Conservation (phyloP, 2,888 invertebrate genomes). For the Phymatocera aterrima region DNA sequence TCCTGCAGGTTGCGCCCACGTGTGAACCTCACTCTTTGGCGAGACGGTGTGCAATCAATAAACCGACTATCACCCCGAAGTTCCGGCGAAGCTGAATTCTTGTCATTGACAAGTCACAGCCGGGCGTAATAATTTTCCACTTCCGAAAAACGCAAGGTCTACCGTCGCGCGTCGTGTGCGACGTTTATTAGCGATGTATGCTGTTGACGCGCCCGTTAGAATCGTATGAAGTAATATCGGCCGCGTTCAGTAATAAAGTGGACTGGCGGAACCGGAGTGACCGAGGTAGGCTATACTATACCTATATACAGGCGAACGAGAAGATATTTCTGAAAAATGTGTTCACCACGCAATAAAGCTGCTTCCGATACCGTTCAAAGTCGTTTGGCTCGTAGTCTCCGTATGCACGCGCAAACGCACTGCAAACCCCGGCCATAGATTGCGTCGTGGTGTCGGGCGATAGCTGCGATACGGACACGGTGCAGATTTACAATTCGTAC, state of each 20-base stretch:
- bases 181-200: not conserved
- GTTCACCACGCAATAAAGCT: constrained; percentile 8
- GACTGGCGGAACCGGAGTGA: not conserved
- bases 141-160: not conserved
- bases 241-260: not conserved
- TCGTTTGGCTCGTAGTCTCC: not conserved
- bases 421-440: constrained; percentile 22
- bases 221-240: not conserved
- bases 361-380: constrained; percentile 1
- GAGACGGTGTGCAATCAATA: not conserved
- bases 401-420: not conserved
- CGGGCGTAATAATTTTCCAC: not conserved
- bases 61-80: not conserved
- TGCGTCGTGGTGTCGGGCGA: not conserved
- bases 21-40: not conserved
- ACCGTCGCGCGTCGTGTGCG: not conserved
- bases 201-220: not conserved
- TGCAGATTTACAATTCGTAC: not conserved
- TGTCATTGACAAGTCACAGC: not conserved
- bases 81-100: not conserved
- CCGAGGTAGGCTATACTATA: constrained; percentile 9
- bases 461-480: not conserved
- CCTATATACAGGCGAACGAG: not conserved
- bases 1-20: constrained; percentile 10
- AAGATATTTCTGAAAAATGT: not conserved